A percentile compares a stretch with the other conserved stretches of the same genome.
Evolutionary conservation across 2,797 vertebrate species (phyloP).

Genomic region (Chaetodon trifasciatus): DNA sequence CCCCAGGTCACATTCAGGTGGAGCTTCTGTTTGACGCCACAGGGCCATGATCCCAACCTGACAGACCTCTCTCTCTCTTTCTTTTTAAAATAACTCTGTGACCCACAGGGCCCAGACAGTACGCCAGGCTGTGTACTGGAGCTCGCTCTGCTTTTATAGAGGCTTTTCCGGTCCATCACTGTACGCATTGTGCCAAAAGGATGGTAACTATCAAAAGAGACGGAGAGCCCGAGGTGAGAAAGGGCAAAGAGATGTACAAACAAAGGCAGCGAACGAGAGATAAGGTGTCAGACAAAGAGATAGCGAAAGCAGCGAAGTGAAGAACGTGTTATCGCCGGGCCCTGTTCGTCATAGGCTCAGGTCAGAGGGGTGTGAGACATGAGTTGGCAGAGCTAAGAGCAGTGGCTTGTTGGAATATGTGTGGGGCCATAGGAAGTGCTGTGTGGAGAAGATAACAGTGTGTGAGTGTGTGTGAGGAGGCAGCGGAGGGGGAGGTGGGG

Average conservation of each 20-base stretch:
- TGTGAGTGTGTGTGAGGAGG: slow-evolving; percentile 59
- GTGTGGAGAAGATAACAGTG: slow-evolving; percentile 86
- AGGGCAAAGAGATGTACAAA: slow-evolving; percentile 79
- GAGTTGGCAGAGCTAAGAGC: slow-evolving; percentile 74
- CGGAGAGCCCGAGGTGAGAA: slow-evolving; percentile 66
- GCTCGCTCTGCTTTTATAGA: slow-evolving; percentile 56
- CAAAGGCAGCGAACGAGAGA: slow-evolving; percentile 72
- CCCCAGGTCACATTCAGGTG: slow-evolving; percentile 69
- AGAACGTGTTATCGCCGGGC: slow-evolving; percentile 66
- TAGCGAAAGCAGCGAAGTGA: slow-evolving; percentile 58
- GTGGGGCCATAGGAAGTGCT: slow-evolving; percentile 88
- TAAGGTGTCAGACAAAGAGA: slow-evolving; percentile 76
- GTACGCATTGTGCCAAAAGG: slow-evolving; percentile 66
- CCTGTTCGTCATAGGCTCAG: slow-evolving; percentile 69
- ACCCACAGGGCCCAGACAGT: slow-evolving; percentile 71
- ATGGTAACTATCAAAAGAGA: slow-evolving; percentile 77
- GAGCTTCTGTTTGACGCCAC: slow-evolving; percentile 80
- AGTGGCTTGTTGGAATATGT: slow-evolving; percentile 78
- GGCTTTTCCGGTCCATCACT: slow-evolving; percentile 68
- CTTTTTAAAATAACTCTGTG: slow-evolving; percentile 42
- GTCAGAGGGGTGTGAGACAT: slow-evolving; percentile 78
- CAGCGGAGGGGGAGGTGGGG: slow-evolving; percentile 27
- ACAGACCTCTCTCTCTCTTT: slow-evolving; percentile 45
- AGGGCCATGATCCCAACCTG: slow-evolving; percentile 56
- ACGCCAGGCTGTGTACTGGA: slow-evolving; percentile 49